Evolutionary conservation across 2,797 vertebrate species (phyloP), one percentile per base, ranked within the genome.

Genomic region (Catamblyrhynchus diadema): DNA sequence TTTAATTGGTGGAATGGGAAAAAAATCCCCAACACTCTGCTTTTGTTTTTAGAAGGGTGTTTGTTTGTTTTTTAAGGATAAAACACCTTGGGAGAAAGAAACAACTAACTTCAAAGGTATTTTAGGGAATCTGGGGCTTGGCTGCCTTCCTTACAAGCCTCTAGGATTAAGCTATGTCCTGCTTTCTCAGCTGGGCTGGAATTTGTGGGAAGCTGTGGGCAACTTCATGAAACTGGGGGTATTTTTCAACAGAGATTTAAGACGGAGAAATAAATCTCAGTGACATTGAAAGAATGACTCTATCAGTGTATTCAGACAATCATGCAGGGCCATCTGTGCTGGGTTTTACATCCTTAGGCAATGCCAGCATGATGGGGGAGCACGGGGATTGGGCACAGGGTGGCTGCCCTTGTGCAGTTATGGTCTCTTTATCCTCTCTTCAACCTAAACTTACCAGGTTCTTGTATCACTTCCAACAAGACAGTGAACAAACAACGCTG

Each of bases 241-340:
- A 64, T 79, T 62, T 88, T 71, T 81, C 35, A 11, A 4, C 33
- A 57, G 72, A 72, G 30, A 69, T 86, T 44, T 35, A 86, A 62
- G 62, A 91, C 33, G 59, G 35, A 70, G 70, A 81, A 82, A 67
- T 88, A 93, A 90, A 86, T 94, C 59, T 70, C 77, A 42, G 48
- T 94, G 89, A 91, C 91, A 96, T 94, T 95, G 93, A 90, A 88
- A 79, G 66, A 86, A 70, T 88, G 73, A 96, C 82, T 91, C 70
- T 60, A 72, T 81, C 91, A 91, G 89, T 1, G 4, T 67, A 86
- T 64, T 91, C 82, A 91, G 81, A 94, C 80, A 94, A 77, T 80
- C 87, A 71, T 0, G 3, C 45, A 93, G 65, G 70, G 60, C 95
- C 95, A 96, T 97, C 96, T 96, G 95, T 90, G 86, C 91, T 74